These are phyloP conservation scores for Ailurus styani DNA, from an alignment of 2,113 vertebrate genomes.

Conservation along the genomic window DNA sequence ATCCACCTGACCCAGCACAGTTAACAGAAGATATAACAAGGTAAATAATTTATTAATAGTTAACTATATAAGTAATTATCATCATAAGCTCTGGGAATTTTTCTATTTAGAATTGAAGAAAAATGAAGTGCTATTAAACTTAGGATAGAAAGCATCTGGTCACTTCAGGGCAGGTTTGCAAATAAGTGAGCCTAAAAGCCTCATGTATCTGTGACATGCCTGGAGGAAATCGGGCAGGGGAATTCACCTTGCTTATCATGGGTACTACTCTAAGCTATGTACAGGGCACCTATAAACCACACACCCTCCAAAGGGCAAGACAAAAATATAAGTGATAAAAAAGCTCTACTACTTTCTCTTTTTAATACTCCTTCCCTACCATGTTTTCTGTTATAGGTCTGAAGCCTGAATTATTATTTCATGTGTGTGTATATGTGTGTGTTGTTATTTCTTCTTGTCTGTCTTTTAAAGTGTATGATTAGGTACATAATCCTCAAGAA, in stretches of 20 bases:
- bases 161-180: neutral
- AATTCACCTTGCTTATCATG: too few species aligned
- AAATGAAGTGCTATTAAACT: neutral
- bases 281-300: neutral
- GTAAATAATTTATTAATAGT: conserved; percentile 77
- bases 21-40: conserved; percentile 98
- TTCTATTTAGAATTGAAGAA: neutral
- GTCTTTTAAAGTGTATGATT: neutral
- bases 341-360: neutral
- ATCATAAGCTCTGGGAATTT: neutral
- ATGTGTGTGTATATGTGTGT: neutral
- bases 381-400: neutral
- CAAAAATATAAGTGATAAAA: neutral
- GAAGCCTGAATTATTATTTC: neutral
- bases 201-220: neutral
- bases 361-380: neutral
- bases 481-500: neutral
- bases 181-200: neutral
- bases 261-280: neutral
- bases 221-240: too few species aligned
- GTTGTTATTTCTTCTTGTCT: neutral
- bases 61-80: conserved; percentile 38
- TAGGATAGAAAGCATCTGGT: neutral
- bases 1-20: conserved; percentile 95
- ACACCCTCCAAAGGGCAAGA: neutral